Base-by-base conservation (phyloP, 2,113 vertebrate genomes). In the Tenrec ecaudatus region DNA sequence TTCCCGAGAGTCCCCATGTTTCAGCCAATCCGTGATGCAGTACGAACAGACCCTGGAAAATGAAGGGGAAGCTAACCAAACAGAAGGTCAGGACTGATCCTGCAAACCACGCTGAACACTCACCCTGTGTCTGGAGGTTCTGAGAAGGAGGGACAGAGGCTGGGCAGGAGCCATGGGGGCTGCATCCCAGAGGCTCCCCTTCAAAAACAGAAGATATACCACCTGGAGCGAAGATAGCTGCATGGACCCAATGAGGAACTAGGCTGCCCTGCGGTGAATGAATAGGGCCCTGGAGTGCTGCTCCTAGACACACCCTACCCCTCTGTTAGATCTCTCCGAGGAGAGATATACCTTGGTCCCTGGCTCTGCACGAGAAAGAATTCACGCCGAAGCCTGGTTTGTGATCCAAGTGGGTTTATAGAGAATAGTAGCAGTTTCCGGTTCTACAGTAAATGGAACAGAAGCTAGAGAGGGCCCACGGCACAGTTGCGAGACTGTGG, bases 41-140 rank as follows among this genome's bases (percentile, higher is more conserved):
- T 53, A 14, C 47, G 11, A 53, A 53, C 47, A 53, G 47, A 53
- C 9, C 47, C 47, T 53, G 47, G 40, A 83, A 86, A 82, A 66
- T 85, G 23, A 84, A 77, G 36, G 11, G 60, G n/a, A 2, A 80
- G 16, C 69, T 86, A 60, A 88, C 20, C 31, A 86, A 53, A 53
- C 47, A 53, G 6, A 10, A 53, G 82, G 87, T 17, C 0, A 0
- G 1, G 7, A n/a, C 2, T 57, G 47, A 53, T 53, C 47, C 47
- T 53, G 47, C 47, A 53, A 14, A 53, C 47, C 47, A 10, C 9
- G 47, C 47, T 53, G 12, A 14, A 53, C 19, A 33, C 57, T 68
- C n/a, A 58, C 57, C 33, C 23, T 58, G 19, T 38, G 27, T 58
- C 43, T 89, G 78, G n/a, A 38, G 31, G 20, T 88, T 76, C 27